Conservation (phyloP, 2,888 invertebrate genomes). For the Xestia c-nigrum region DNA sequence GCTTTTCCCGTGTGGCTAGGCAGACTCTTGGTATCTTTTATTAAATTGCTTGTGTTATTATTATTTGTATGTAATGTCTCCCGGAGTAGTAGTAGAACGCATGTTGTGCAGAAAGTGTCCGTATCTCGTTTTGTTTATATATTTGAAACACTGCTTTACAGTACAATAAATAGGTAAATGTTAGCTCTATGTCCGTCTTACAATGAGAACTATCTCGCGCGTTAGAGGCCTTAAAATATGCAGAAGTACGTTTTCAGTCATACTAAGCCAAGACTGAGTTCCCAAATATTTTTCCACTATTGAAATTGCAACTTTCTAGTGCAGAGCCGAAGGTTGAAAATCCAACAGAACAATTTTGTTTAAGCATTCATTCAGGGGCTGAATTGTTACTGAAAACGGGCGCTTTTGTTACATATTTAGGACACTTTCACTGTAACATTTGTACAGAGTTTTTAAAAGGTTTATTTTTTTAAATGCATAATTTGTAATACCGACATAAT, state of each 20-base stretch:
- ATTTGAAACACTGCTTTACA: conserved; percentile 11
- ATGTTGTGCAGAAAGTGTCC: conserved; percentile 53
- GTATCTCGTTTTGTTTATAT: conserved; percentile 1
- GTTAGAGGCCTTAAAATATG: conserved; percentile 18
- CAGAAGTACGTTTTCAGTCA: conserved; percentile 28
- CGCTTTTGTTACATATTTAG: conserved; percentile 20
- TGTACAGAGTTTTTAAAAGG: conserved; percentile 34
- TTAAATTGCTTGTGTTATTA: not conserved
- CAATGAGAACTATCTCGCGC: conserved; percentile 20
- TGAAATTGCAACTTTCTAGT: not conserved
- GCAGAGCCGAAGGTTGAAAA: not conserved
- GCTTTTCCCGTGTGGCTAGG: not conserved
- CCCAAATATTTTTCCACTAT: not conserved
- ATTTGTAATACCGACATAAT: conserved; percentile 61
- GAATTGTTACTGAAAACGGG: not conserved
- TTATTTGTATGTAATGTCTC: conserved; percentile 12
- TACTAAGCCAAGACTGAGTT: not conserved
- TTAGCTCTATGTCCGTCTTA: conserved; percentile 15
- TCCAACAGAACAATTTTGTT: not conserved
- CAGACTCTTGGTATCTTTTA: not conserved
- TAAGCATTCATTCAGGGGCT: not conserved
- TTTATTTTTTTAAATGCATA: conserved; percentile 54
- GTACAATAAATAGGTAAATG: conserved; percentile 21
- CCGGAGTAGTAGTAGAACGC: conserved; percentile 15
- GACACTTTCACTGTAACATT: conserved; percentile 53